phyloP scores from a whole-genome alignment of 2,113 vertebrate genomes.

The Ramphastos sulfuratus region DNA sequence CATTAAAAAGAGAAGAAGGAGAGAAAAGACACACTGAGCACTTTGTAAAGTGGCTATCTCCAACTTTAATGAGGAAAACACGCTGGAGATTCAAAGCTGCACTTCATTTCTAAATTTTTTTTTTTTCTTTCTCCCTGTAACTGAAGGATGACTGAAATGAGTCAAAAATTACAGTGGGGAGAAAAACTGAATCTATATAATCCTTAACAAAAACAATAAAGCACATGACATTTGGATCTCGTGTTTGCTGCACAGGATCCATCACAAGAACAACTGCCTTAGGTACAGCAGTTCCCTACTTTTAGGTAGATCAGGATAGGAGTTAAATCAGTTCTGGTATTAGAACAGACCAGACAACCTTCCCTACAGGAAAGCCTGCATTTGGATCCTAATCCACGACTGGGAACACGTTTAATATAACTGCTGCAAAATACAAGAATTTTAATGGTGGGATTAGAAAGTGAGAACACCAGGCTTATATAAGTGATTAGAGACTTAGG shows the following conservation, averaged over 20 bases:
- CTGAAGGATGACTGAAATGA: not conserved
- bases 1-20: not conserved
- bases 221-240: not conserved
- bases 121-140: not conserved
- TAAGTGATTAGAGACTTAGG: constrained; percentile 2
- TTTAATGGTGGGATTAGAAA: not conserved
- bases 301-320: not conserved
- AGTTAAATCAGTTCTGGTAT: not conserved
- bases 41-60: not conserved
- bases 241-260: not conserved
- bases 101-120: not conserved
- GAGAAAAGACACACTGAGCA: not conserved
- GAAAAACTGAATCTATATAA: not conserved
- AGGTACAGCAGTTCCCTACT: not conserved
- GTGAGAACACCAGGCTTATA: not conserved
- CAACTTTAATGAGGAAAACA: not conserved
- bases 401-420: not conserved
- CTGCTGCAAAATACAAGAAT: not conserved
- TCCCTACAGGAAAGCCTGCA: not conserved
- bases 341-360: not conserved
- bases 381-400: not conserved
- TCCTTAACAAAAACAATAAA: not conserved
- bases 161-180: not conserved
- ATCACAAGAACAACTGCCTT: not conserved
- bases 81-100: not conserved